Percentiles rank a stretch among this genome's conserved stretches.
These are phyloP conservation scores for Portevinia maculata DNA, from an alignment of 2,888 invertebrate species.

Conservation along the genomic window DNA sequence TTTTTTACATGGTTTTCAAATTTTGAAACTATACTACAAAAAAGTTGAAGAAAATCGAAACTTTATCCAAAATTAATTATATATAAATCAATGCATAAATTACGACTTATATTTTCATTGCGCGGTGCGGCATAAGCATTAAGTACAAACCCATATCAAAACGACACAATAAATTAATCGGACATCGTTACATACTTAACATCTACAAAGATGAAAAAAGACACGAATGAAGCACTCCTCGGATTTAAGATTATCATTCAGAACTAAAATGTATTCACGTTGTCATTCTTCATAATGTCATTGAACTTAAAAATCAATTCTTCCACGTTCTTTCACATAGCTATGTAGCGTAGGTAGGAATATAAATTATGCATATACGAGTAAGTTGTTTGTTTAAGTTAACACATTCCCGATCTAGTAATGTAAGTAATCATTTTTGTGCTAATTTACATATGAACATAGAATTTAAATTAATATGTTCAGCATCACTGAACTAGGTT, in stretches of 20 bases:
- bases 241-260: slow-evolving; percentile 37
- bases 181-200: slow-evolving; percentile 45
- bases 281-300: slow-evolving; percentile 62
- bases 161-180: slow-evolving; percentile 41
- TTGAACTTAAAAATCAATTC: slow-evolving; percentile 68
- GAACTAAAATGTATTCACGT: slow-evolving; percentile 47
- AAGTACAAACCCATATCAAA: slow-evolving; percentile 12
- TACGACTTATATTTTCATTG: too few species aligned
- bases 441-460: slow-evolving; percentile 60
- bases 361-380: background rate
- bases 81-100: too few species aligned
- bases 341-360: background rate
- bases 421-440: slow-evolving; percentile 49
- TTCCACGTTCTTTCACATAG: slow-evolving; percentile 49
- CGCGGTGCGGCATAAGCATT: slow-evolving; percentile 6
- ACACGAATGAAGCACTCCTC: slow-evolving; percentile 41
- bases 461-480: slow-evolving; percentile 59
- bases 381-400: slow-evolving; percentile 41
- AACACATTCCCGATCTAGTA: slow-evolving; percentile 43
- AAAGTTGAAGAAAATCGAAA: too few species aligned
- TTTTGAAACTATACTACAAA: too few species aligned
- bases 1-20: too few species aligned
- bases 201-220: slow-evolving; percentile 34
- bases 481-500: slow-evolving; percentile 50
- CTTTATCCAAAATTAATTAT: too few species aligned